Base-by-base conservation (phyloP, 2,888 invertebrate species). In the Drosophila meridiana region DNA sequence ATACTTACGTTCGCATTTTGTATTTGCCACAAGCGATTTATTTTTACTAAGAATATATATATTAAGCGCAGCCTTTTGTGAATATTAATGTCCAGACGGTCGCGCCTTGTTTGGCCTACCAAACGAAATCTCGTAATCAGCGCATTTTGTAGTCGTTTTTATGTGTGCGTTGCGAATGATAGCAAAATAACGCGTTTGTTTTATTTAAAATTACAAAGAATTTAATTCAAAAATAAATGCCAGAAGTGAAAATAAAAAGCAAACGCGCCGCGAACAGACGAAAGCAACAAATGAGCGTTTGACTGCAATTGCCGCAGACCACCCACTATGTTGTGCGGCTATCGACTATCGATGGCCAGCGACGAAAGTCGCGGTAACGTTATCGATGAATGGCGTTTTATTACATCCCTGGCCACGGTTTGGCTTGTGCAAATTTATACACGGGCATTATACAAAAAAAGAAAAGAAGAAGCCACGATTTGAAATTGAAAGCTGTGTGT, bases 361-460 rank as follows among this genome's bases (percentile, higher is more conserved):
- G 34, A 13, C n/a, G 7, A 36, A 63, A 71, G 61, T 68, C 38
- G 61, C 55, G 38, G 26, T 40, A 53, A 55, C 50, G 6, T 6
- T 82, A 78, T 78, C 78, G 78, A 82, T 82, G 55, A 73, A n/a
- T 73, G 45, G 74, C 79, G 81, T 82, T 82, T 64, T 63, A 26
- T 79, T 65, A 80, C 83, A 83, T 74, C 83, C 83, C 83, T 79
- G 80, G 78, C 75, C 63, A 50, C 48, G 71, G 76, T 68, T 82
- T 80, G 79, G 83, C 83, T 80, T 80, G 83, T 80, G 80, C 83
- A 82, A 79, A 82, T 67, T 82, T 68, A 68, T 68, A 68, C 69
- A 69, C 73, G 73, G 69, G 69, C 69, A 69, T 69, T 69, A 72
- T 78, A 62, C 43, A 34, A 55, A 48, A 62, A 78, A 85, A 82